Conservation (phyloP, 2,888 invertebrate genomes). For the Myopa testacea region DNA sequence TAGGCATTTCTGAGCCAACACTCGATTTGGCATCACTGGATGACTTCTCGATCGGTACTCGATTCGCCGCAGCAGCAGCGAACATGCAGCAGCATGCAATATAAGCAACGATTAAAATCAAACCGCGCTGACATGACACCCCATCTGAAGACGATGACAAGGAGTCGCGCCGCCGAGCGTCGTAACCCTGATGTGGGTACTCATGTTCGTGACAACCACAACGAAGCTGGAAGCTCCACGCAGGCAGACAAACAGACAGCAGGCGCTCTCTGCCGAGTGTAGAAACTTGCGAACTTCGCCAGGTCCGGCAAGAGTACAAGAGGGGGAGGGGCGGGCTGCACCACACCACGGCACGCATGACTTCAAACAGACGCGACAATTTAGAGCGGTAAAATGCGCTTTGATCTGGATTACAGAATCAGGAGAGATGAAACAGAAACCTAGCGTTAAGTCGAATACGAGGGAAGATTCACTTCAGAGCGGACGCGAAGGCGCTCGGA, state of each 20-base stretch:
- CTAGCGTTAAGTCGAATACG: not conserved
- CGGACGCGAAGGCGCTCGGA: not conserved
- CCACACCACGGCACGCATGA: not conserved
- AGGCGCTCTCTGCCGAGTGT: not conserved
- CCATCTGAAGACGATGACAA: not conserved
- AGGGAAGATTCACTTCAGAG: not conserved
- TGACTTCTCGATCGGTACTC: not conserved
- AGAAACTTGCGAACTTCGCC: not conserved
- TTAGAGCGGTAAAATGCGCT: slow-evolving; percentile 20
- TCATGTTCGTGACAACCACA: not conserved
- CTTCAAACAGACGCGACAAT: slow-evolving; percentile 24
- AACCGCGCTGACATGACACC: slow-evolving; percentile 22
- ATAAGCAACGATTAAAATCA: slow-evolving; percentile 23
- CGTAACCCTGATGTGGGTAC: not conserved
- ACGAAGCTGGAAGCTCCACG: not conserved
- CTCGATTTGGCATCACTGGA: not conserved
- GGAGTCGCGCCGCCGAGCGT: not conserved
- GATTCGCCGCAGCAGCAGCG: not conserved
- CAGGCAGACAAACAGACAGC: not conserved
- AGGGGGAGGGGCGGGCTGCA: not conserved
- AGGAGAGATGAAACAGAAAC: not conserved
- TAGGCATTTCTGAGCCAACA: not conserved
- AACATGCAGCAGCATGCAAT: not conserved
- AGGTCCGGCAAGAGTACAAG: not conserved
- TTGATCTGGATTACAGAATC: slow-evolving; percentile 8